Evolutionary conservation across 2,113 vertebrate genomes (phyloP), one percentile per base, ranked within the genome.

Genomic region (Pelobates fuscus): DNA sequence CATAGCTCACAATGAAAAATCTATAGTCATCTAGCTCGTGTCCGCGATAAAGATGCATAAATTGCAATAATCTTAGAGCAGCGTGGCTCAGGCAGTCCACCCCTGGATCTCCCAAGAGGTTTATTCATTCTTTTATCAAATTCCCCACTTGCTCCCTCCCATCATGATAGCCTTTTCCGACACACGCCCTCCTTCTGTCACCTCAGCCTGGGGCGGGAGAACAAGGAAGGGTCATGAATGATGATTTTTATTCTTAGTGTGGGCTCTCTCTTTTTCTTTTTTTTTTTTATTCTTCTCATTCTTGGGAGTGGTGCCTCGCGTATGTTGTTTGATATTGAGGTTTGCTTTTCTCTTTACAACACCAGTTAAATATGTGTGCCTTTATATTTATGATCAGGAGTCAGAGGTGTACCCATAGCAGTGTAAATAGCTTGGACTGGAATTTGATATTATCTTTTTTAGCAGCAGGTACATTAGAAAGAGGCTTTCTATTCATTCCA

Each of bases 401-500:
- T 1, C 63, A 41, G 27, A 27, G 32, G 2, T 37, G 49, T 23
- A 57, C 29, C 26, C 52, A 59, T 66, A 30, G 25, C 72, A 44
- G 58, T 75, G 63, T 17, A 23, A 67, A 60, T 67, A 67, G 62
- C 71, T 27, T 32, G n/a, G 23, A 55, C 64, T 52, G 72, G 37
- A 67, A 76, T 60, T 21, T 30, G 72, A 67, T 67, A 76, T 67
- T 57, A 60, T 76, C 41, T 76, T n/a, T n/a, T 12, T 15, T 30
- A 60, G 55, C 72, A 67, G 72, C 72, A 76, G 64, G 72, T 76
- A 59, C 58, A 67, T 76, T 67, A 76, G 41, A 67, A 64, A 57
- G 46, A 43, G 59, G n/a, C n/a, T 60, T 60, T 66, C 64, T 43
- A 76, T 76, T 76, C 72, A 76, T 76, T 57, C 12, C 37, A 20